Evolutionary conservation across 2,113 vertebrate genomes (phyloP), one percentile per base, ranked within the genome.

Genomic region (Corythaeola cristata): DNA sequence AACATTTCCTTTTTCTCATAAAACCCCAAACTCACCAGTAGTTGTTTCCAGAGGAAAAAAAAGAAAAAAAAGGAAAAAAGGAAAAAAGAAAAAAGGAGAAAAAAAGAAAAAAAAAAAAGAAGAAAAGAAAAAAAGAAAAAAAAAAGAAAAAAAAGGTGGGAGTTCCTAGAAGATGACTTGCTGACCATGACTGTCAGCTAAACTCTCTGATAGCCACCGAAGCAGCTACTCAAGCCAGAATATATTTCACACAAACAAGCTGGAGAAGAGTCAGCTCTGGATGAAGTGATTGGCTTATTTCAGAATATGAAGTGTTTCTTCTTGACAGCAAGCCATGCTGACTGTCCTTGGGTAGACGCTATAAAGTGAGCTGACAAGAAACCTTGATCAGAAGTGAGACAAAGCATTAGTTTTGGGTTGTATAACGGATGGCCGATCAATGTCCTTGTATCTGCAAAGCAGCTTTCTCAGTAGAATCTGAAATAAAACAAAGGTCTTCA

Each of bases 401-500:
- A 81, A 72, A 87, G 30, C 18, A 59, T 24, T 71, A 69, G 11
- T 30, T 67, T 7, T 41, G 28, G 23, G 37, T 26, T 93, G 28
- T 32, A 62, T 44, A 88, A 85, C 13, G 49, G 39, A 83, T 85
- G 49, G 18, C 3, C 22, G 58, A 52, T 60, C 44, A 85, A 59
- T 23, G 13, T 8, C 44, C 20, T 80, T 68, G 30, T 33, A 45
- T 32, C 35, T 58, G 56, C 45, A 87, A 85, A 95, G 35, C 11
- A 91, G 39, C 26, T 45, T 28, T 62, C 24, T 76, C 86, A 45
- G 28, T 28, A 74, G 45, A 82, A 90, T 59, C 58, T 50, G 58
- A 90, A 95, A 44, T 37, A 92, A 93, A 93, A 89, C 60, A 80
- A 64, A 91, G 30, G 32, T 77, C 47, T 95, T 55, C 21, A 45